Evolutionary conservation across 2,797 vertebrate species (phyloP), one percentile per base, ranked within the genome.

Genomic region (Rhynchotus rufescens): DNA sequence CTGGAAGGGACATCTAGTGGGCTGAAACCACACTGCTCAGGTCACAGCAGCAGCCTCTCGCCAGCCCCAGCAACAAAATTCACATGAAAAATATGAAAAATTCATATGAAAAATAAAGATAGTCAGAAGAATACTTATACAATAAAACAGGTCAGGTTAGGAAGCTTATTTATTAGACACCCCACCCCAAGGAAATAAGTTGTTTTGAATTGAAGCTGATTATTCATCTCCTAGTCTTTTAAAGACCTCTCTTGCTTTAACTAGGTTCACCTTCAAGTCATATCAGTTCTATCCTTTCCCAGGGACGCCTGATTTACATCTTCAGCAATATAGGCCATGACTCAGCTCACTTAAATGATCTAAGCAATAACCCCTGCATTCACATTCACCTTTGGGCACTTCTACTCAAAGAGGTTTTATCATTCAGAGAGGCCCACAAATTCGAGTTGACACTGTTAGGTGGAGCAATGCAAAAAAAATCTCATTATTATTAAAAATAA

Each of bases 1-100:
- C 21, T 34, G 56, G 66, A 93, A 88, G 82, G 91, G 92, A 91
- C 94, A 92, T 91, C 94, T 93, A 93, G 95, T 62, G 96, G 91
- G 65, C 86, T 80, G 62, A 47, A 40, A 34, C 34, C 12, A 62
- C 76, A 74, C 25, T 80, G 83, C 80, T 66, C 1, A 1, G 19
- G 52, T n/a, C 81, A 59, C 54, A n/a, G n/a, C 34, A n/a, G 6
- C 10, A 12, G 47, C 47, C 47, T 49, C 47, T 49, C 47, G 10
- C 11, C 22, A 10, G 12, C 12, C 47, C 22, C 47, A 49, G 47
- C 47, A 49, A 49, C 22, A 3, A 49, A 23, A 3, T 10, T 34
- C 20, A 76, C 10, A 52, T 59, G 80, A 90, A 80, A 93, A 94
- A 89, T 1, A 90, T 6, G 3, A 49, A 49, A 49, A 49, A 3